Evolutionary conservation across 2,113 vertebrate genomes (phyloP), one percentile per base, ranked within the genome.

Genomic region (Philantomba maxwellii): DNA sequence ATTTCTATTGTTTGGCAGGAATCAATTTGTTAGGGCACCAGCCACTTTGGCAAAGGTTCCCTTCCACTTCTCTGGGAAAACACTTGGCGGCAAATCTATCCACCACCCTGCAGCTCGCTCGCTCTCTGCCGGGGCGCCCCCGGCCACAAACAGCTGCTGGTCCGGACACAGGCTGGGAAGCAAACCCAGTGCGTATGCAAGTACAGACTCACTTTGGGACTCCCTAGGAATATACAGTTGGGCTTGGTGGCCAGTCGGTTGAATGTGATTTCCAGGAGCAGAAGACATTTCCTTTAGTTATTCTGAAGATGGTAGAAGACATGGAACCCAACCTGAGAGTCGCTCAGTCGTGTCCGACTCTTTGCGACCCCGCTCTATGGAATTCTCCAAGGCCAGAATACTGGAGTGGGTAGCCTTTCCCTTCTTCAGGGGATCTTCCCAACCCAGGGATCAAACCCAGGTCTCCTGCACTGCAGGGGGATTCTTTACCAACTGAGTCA

Each of bases 1-100:
- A 96, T 97, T 97, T 96, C 98, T 89, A 98, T 98, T 98, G 98
- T 98, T 97, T 98, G 97, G 98, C 98, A 98, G 97, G 96, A 97
- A 98, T 97, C 97, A 93, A 97, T 98, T 97, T 96, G 96, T 96
- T 92, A 97, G 98, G 97, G 96, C 97, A 98, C 96, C 96, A 95
- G 96, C 93, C 95, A 88, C 97, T 60, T 96, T 98, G 98, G 98
- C 98, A 97, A 94, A 92, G 51, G 85, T 83, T 97, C 70, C 87
- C 47, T 94, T 87, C 85, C 86, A 83, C 95, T 97, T 97, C 87
- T 55, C 87, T 80, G 97, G 96, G 96, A 97, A 96, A 96, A 80
- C 1, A 55, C 98, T 97, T 95, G 96, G 93, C 84, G 51, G 93
- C 81, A 78, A 93, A 95, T 78, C 95, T 85, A 47, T 26, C 83